A percentile compares a stretch with the other conserved stretches of the same genome.
These are phyloP conservation scores for Larimichthys crocea DNA, from an alignment of 2,113 vertebrate genomes.

Conservation along the genomic window DNA sequence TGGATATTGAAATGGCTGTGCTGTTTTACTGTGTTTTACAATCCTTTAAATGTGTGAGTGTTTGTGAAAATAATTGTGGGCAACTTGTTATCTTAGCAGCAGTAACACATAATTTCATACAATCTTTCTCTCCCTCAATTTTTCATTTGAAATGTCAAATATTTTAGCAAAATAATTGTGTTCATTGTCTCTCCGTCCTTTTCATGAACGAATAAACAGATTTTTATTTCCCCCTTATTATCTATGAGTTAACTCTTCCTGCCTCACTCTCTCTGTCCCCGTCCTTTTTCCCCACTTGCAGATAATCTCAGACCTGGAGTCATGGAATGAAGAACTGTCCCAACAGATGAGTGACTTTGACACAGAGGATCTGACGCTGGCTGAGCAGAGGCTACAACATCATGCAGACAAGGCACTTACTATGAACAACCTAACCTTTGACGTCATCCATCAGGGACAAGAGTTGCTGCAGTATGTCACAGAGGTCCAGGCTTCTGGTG, in stretches of 20 bases:
- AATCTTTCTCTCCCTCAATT: neutral
- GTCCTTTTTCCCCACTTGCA: constrained; percentile 55
- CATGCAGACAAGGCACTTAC: constrained; percentile 98
- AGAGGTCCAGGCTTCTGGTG: constrained; percentile 97
- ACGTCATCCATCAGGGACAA: constrained; percentile 99
- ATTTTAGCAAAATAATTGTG: neutral
- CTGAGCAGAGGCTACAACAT: constrained; percentile 97
- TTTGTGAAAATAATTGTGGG: neutral
- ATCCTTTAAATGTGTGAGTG: neutral
- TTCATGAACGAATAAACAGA: neutral
- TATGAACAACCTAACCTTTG: constrained; percentile 99
- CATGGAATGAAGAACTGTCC: constrained; percentile 98
- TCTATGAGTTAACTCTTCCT: neutral
- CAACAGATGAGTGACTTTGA: constrained; percentile 98
- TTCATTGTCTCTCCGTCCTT: neutral
- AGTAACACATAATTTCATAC: neutral
- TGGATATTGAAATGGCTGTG: neutral
- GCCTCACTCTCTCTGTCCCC: neutral
- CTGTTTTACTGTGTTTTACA: neutral
- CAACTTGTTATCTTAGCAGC: neutral
- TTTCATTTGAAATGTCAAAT: neutral
- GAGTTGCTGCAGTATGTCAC: constrained; percentile 98
- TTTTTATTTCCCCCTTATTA: neutral
- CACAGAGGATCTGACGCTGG: constrained; percentile 96
- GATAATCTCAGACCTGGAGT: constrained; percentile 99